phyloP scores from a whole-genome alignment of 1,140 invertebrate species.

The Harpegnathos saltator region DNA sequence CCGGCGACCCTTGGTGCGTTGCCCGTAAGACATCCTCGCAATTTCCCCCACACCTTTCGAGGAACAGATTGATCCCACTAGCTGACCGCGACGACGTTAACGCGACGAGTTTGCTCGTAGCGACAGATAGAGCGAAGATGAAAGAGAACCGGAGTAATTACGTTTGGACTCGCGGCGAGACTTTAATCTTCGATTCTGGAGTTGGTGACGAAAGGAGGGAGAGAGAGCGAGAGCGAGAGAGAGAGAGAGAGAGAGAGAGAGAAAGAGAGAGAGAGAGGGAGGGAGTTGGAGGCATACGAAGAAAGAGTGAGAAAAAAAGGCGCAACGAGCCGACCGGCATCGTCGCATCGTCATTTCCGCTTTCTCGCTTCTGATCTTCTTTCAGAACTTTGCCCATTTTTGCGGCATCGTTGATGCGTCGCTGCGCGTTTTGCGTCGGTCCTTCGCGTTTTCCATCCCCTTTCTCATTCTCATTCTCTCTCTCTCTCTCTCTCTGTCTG shows the following conservation, averaged over 20 bases:
- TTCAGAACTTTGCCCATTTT: slow-evolving; percentile 57
- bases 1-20: slow-evolving; percentile 4
- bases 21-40: not conserved
- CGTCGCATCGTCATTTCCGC: slow-evolving; percentile 48
- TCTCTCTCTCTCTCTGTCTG: not conserved
- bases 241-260: not conserved
- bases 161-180: slow-evolving; percentile 69
- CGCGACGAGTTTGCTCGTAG: slow-evolving; percentile 67
- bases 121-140: slow-evolving; percentile 76
- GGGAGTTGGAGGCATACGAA: not conserved
- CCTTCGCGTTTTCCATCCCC: not conserved
- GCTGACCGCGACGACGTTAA: slow-evolving; percentile 57
- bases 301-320: not conserved
- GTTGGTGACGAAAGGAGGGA: not conserved
- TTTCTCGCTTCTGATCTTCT: slow-evolving; percentile 43
- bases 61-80: slow-evolving; percentile 66
- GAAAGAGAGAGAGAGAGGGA: not conserved
- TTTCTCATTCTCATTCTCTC: not conserved
- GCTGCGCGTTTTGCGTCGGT: slow-evolving; percentile 11
- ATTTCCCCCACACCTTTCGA: slow-evolving; percentile 37
- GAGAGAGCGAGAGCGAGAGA: not conserved
- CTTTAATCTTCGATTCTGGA: slow-evolving; percentile 76
- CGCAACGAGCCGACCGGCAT: slow-evolving; percentile 43
- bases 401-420: slow-evolving; percentile 33
- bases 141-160: slow-evolving; percentile 78